These are phyloP conservation scores for Squalus acanthias DNA, from an alignment of 2,797 vertebrate species.

Conservation along the genomic window DNA sequence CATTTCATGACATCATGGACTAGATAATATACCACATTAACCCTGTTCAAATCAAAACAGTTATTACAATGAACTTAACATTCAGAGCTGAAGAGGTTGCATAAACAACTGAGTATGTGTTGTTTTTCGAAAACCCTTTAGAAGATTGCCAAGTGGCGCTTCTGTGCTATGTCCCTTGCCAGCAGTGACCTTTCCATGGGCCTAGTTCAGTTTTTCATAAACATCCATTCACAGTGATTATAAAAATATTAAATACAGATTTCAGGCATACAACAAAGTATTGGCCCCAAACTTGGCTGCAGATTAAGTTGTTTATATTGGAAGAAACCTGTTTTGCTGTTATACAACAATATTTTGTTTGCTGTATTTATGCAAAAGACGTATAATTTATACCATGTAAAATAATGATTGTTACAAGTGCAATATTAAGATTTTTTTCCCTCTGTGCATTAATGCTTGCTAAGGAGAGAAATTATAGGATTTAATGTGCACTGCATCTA, in stretches of 20 bases:
- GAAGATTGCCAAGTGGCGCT: neutral
- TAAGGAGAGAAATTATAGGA: neutral
- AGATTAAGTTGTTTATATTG: neutral
- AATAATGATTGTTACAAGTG: neutral
- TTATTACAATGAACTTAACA: neutral
- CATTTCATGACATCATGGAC: neutral
- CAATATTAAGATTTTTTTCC: neutral
- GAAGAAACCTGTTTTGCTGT: neutral
- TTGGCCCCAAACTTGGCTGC: neutral
- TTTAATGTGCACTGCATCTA: neutral
- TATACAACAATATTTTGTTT: neutral
- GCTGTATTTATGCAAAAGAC: neutral
- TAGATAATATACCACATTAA: neutral
- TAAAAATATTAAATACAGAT: neutral
- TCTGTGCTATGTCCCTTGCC: neutral
- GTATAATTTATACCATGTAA: too few species aligned
- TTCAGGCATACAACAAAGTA: neutral
- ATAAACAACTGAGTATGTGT: neutral
- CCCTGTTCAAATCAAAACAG: neutral
- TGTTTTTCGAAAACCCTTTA: neutral
- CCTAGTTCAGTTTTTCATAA: neutral
- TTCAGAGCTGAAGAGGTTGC: neutral
- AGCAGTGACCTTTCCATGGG: neutral
- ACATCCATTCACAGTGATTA: neutral
- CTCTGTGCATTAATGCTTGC: too few species aligned